These are phyloP conservation scores for Larimichthys crocea DNA, from an alignment of 2,113 vertebrate genomes.

Conservation along the genomic window DNA sequence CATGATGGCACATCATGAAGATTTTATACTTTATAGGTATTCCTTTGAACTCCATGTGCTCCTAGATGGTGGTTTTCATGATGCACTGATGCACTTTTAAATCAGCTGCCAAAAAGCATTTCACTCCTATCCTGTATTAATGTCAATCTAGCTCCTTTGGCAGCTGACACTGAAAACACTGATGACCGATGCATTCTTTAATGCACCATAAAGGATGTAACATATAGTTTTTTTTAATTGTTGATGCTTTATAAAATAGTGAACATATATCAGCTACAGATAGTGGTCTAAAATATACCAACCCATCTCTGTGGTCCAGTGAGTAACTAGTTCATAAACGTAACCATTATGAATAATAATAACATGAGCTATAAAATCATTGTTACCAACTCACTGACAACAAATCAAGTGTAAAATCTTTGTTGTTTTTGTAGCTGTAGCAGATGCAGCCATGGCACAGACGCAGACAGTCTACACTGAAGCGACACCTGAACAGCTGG, in stretches of 20 bases:
- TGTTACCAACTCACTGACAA: neutral
- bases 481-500: constrained; percentile 89
- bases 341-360: neutral
- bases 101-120: neutral
- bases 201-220: neutral
- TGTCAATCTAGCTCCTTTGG: neutral
- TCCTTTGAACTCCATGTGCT: neutral
- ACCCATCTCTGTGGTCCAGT: neutral
- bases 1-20: too few relatives aligned
- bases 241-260: neutral
- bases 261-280: neutral
- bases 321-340: neutral
- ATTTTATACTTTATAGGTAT: neutral
- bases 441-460: constrained; percentile 92
- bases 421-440: constrained; percentile 85
- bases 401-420: neutral
- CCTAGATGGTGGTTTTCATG: neutral
- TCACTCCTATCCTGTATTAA: neutral
- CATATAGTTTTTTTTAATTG: neutral
- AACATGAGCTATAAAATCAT: neutral
- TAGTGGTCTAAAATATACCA: neutral
- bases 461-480: constrained; percentile 90
- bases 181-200: neutral
- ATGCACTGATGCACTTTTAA: neutral
- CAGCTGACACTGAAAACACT: neutral